phyloP scores from a whole-genome alignment of 1,140 invertebrate genomes.

The Maniola jurtina region DNA sequence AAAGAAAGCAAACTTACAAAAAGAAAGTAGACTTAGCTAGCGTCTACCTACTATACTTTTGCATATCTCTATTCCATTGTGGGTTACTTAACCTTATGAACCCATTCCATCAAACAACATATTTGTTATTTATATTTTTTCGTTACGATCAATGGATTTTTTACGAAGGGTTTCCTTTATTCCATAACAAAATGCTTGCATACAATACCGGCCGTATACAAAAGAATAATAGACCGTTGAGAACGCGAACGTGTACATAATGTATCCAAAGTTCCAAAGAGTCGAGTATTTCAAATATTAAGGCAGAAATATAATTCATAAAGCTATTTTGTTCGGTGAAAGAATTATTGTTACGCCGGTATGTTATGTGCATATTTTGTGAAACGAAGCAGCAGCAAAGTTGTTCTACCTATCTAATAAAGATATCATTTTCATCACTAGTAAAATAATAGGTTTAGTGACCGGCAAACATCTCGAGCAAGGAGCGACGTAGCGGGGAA shows the following conservation, averaged over 20 bases:
- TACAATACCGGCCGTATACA: constrained; percentile 4
- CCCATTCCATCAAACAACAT: background rate
- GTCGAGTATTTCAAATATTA: constrained; percentile 8
- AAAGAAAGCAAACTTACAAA: too few species aligned
- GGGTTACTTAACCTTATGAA: background rate
- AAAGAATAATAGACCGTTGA: constrained; percentile 3
- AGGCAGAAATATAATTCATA: background rate
- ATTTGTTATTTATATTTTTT: constrained; percentile 1
- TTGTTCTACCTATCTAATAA: background rate
- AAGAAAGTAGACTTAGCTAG: too few species aligned
- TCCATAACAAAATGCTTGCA: constrained; percentile 8
- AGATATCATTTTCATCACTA: background rate
- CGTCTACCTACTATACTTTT: background rate
- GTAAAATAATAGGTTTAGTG: background rate
- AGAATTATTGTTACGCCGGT: background rate
- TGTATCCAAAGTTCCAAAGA: constrained; percentile 9
- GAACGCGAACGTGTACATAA: background rate
- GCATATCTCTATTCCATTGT: background rate
- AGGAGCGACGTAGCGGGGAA: too few species aligned
- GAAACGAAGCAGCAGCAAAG: background rate
- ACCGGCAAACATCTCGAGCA: too few species aligned
- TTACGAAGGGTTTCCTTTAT: constrained; percentile 6
- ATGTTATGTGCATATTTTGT: constrained; percentile 1
- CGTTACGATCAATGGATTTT: constrained; percentile 4
- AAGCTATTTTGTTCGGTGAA: background rate